A percentile compares a stretch with the other conserved stretches of the same genome.
phyloP scores from a whole-genome alignment of 2,113 vertebrate genomes.

The Ammodytes dubius region DNA sequence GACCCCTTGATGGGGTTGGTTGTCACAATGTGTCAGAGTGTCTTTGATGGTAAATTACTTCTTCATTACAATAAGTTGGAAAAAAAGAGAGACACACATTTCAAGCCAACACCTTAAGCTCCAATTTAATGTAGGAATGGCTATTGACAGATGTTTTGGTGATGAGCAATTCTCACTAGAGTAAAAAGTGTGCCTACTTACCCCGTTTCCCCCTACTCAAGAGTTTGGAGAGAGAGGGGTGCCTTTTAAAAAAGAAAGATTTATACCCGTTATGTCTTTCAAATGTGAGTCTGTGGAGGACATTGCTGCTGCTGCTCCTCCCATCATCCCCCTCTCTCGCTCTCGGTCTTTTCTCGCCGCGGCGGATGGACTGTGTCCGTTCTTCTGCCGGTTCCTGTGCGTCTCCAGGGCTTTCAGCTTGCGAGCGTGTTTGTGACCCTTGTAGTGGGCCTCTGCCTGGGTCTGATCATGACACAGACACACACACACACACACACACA shows the following conservation, averaged over 20 bases:
- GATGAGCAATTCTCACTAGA: no score
- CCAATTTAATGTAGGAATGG: no score
- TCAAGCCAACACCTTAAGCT: no score
- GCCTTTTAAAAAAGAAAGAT: slow-evolving; percentile 39
- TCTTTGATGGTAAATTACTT: no score
- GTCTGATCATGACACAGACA: slow-evolving; percentile 83
- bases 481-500: slow-evolving; percentile 11
- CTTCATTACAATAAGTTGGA: no score
- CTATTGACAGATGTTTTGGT: no score
- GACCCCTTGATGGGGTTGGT: no score
- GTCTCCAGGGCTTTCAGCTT: slow-evolving; percentile 94
- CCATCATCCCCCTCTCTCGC: slow-evolving; percentile 34
- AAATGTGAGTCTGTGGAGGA: slow-evolving; percentile 37
- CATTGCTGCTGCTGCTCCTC: slow-evolving; percentile 20
- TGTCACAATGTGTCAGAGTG: no score
- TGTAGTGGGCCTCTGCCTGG: slow-evolving; percentile 98
- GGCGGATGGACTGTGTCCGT: slow-evolving; percentile 32
- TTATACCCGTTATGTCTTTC: slow-evolving; percentile 71
- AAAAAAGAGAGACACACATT: no score
- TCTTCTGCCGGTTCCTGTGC: slow-evolving; percentile 83
- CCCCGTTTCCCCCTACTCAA: no score
- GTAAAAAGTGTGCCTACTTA: no score
- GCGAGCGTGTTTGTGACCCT: slow-evolving; percentile 96
- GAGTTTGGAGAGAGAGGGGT: slow-evolving; percentile 8
- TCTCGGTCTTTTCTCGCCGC: slow-evolving; percentile 60